Base-by-base conservation (phyloP, 2,888 invertebrate genomes). In the Drosophila tripunctata region DNA sequence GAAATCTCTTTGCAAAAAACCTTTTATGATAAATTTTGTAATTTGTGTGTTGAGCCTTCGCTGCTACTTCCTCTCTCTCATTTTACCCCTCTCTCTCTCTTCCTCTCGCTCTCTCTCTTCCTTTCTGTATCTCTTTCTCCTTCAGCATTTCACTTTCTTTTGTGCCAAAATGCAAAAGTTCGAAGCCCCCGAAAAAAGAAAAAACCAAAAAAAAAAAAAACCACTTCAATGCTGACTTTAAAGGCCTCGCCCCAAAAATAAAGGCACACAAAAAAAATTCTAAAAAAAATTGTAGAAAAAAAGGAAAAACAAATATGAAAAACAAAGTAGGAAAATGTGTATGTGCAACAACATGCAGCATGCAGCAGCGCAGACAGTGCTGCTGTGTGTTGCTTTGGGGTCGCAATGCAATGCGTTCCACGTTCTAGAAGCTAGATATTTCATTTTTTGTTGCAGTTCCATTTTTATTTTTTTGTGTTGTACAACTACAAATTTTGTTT, bases 81-180 rank as follows among this genome's bases (percentile, higher is more conserved):
- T 24, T 10, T 24, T 2, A 4, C 15, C 2, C n/a, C 24, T 2
- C 48, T 24, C 6, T 15, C 12, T 6, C 31, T 14, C n/a, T 19
- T 12, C 1, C 22, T 24, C 22, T 48, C 7, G 4, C n/a, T 4
- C 47, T 8, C 24, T 41, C 19, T 19, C 8, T 22, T 8, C 8
- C 21, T 22, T n/a, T 4, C 35, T 5, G 35, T n/a, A 5, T 24
- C 24, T 40, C 10, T 5, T 4, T 15, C 43, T 15, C 12, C 30
- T 57, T 61, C 65, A 50, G 44, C 84, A 84, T 81, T 81, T 81
- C 81, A 81, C 81, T 81, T 81, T 81, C 87, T 72, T 81, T 81
- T 81, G 84, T 86, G 72, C 74, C 41, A 24, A 35, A n/a, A 68
- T 48, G 63, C 63, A 80, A 78, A n/a, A 86, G 78, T 78, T 86